These are phyloP conservation scores for Hetaerina titia DNA, from an alignment of 2,888 invertebrate genomes.

Conservation along the genomic window DNA sequence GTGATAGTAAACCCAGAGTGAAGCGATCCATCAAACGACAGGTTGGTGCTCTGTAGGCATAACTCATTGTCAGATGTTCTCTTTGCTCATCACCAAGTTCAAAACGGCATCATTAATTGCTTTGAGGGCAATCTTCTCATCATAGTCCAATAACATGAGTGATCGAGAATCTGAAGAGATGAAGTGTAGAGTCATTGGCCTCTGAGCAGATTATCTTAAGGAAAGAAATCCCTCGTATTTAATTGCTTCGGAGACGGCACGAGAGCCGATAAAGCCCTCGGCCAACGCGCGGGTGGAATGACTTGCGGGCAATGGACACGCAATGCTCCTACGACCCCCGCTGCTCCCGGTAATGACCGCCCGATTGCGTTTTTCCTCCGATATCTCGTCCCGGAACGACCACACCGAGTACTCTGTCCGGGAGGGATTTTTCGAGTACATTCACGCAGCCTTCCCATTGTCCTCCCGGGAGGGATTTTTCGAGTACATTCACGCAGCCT, in stretches of 20 bases:
- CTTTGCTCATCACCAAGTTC: neutral
- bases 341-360: neutral
- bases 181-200: neutral
- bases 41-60: no score
- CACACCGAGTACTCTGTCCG: neutral
- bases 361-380: neutral
- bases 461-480: neutral
- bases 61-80: no score
- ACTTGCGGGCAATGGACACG: neutral
- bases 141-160: neutral
- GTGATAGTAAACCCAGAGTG: no score
- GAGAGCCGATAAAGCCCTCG: neutral
- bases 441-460: neutral
- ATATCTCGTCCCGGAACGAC: constrained; percentile 6
- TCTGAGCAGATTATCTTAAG: neutral
- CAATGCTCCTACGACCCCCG: neutral
- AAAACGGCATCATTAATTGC: neutral
- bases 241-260: neutral
- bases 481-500: neutral
- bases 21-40: no score
- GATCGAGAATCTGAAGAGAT: neutral
- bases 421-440: neutral
- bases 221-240: neutral
- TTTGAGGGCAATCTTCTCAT: neutral
- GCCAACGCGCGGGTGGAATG: neutral